Conservation (phyloP, 2,888 invertebrate genomes). For the Zootermopsis nevadensis region DNA sequence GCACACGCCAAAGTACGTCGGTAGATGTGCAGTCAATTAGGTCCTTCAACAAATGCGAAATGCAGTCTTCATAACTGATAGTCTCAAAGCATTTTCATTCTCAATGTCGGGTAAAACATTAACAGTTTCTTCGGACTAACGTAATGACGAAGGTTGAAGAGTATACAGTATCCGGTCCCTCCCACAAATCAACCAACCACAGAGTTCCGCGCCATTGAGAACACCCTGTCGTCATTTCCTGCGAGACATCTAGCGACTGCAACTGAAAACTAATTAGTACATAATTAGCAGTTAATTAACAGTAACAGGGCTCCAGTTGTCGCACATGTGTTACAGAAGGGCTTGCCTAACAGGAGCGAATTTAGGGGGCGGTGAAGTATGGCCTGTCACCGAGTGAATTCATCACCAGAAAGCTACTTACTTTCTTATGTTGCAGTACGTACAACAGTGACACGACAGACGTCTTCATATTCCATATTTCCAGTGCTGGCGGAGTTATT, state of each 20-base stretch:
- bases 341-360: neutral
- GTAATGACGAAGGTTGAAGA: neutral
- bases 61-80: no score
- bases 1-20: no score
- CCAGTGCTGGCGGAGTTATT: no score
- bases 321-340: slow-evolving; percentile 35
- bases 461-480: no score
- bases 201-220: slow-evolving; percentile 30
- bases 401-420: neutral
- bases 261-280: slow-evolving; percentile 31
- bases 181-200: slow-evolving; percentile 8
- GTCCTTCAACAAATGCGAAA: no score
- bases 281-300: slow-evolving; percentile 36
- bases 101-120: neutral
- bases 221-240: slow-evolving; percentile 38
- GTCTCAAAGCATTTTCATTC: no score
- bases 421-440: neutral
- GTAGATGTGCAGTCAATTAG: no score
- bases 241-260: slow-evolving; percentile 6
- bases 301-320: slow-evolving; percentile 30
- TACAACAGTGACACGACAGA: neutral
- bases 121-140: neutral
- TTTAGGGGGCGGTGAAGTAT: neutral
- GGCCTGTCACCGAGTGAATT: neutral
- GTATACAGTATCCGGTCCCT: neutral